Evolutionary conservation across 2,113 vertebrate species (phyloP).

Genomic region (Sciurus niger): DNA sequence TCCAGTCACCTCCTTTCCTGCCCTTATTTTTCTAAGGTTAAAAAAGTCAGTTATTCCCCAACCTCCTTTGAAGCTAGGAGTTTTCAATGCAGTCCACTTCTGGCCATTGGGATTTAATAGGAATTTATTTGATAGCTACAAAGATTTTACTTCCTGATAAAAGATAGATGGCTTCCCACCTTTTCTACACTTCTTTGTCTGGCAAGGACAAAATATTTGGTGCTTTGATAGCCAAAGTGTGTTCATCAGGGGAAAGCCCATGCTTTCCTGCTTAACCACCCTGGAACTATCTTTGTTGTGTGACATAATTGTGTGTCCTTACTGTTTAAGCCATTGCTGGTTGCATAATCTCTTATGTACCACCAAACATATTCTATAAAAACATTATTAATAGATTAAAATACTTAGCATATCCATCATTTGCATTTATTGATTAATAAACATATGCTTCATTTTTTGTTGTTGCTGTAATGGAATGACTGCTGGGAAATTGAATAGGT

Average conservation of each 20-base stretch:
- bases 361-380: background rate
- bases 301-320: background rate
- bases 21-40: background rate
- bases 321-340: background rate
- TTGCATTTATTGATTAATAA: slow-evolving; percentile 15
- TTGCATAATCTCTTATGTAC: background rate
- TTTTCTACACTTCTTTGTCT: background rate
- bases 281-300: background rate
- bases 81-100: background rate
- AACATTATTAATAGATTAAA: slow-evolving; percentile 32
- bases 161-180: background rate
- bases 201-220: background rate
- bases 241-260: background rate
- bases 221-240: background rate
- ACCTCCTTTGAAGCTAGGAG: background rate
- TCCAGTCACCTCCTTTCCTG: background rate
- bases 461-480: background rate
- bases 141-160: slow-evolving; percentile 35
- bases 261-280: background rate
- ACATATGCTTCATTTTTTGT: background rate
- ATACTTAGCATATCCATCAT: background rate
- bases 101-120: background rate
- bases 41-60: background rate
- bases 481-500: background rate
- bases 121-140: slow-evolving; percentile 7